These are phyloP conservation scores for Pegoplata infirma DNA, from an alignment of 2,888 invertebrate genomes.

Conservation along the genomic window DNA sequence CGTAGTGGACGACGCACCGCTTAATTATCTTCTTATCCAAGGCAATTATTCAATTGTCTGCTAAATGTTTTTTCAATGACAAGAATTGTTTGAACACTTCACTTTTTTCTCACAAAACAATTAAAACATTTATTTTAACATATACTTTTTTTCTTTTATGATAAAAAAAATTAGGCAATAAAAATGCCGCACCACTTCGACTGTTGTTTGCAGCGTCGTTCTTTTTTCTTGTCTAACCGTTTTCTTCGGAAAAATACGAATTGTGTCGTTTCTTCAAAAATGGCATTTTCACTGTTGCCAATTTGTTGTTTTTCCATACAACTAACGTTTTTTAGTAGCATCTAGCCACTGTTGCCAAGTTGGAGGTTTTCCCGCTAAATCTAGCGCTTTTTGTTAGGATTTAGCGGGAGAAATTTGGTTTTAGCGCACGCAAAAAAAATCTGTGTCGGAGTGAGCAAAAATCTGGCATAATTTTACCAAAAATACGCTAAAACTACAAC, in stretches of 20 bases:
- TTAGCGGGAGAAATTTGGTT: too few relatives aligned
- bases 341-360: too few relatives aligned
- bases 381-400: too few relatives aligned
- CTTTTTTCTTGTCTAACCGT: too few relatives aligned
- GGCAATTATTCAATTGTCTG: constrained; percentile 1
- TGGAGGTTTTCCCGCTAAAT: too few relatives aligned
- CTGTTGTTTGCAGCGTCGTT: constrained; percentile 54
- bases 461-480: too few relatives aligned
- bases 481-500: too few relatives aligned
- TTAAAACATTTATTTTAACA: constrained; percentile 41
- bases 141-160: neutral
- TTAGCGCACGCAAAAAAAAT: too few relatives aligned
- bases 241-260: constrained; percentile 24
- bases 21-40: neutral
- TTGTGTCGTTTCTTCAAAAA: neutral
- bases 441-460: too few relatives aligned
- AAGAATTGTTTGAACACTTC: constrained; percentile 18
- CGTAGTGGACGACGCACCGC: constrained; percentile 32
- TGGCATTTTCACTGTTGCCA: too few relatives aligned
- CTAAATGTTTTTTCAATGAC: neutral
- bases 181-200: constrained; percentile 37
- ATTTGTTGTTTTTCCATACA: too few relatives aligned
- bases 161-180: neutral
- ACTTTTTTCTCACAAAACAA: constrained; percentile 29
- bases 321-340: too few relatives aligned